Evolutionary conservation across 1,140 invertebrate species (phyloP), one percentile per base, ranked within the genome.

Genomic region (Drosophila nasuta): DNA sequence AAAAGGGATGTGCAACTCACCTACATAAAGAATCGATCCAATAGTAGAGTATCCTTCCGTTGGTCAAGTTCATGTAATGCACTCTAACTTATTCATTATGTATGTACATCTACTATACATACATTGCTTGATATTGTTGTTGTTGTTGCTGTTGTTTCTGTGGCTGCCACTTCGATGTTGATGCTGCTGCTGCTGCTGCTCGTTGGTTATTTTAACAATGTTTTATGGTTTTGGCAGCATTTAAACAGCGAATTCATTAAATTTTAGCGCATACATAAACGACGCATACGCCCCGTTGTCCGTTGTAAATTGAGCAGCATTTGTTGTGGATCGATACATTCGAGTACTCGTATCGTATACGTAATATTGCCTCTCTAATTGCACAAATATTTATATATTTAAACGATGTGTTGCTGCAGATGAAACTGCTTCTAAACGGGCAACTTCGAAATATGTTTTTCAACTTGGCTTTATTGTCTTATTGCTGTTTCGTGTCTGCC

Each of bases 161-260:
- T 25, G 20, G 20, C 20, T 25, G 20, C 20, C 20, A 25, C 20
- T 25, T 25, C 20, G 20, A 25, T 25, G 20, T 25, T 25, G 20
- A 25, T 25, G 20, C 20, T 25, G 20, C 20, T 25, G n/a, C 17
- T 25, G 54, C 17, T 25, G 54, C 13, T 59, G 46, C 15, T 60
- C 3, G 63, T 13, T 57, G 58, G 43, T 66, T 43, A 70, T 63
- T 75, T 68, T 28, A 70, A 75, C 43, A 62, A 62, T 75, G 66
- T 75, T 75, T 63, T 75, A 69, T 75, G 72, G 72, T 70, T 75
- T 75, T 75, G 72, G 66, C 66, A 75, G 66, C 72, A 51, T 69
- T 70, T 70, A 70, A 75, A 75, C 30, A 70, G 58, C 66, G 72
- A 57, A 75, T 70, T 75, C 71, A 62, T 75, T 69, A 58, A 75